A percentile compares a stretch with the other conserved stretches of the same genome.
phyloP scores from a whole-genome alignment of 2,113 vertebrate species.

The Pseudorasbora parva region DNA sequence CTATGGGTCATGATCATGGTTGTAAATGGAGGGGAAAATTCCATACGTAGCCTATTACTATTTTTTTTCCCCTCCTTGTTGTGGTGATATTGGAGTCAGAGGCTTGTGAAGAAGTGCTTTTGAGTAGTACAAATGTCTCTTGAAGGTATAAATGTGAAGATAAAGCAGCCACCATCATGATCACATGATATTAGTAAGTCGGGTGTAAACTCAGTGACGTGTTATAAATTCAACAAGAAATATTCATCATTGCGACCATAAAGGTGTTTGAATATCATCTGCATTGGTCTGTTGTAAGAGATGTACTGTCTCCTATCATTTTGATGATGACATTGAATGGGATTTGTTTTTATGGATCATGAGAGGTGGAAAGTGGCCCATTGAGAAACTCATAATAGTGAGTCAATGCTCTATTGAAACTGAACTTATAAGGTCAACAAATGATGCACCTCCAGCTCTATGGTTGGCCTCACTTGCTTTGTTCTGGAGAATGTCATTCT shows the following conservation, averaged over 20 bases:
- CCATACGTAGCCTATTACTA: neutral
- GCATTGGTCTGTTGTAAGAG: neutral
- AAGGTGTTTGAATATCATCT: neutral
- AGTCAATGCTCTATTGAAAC: neutral
- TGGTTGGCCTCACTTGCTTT: constrained; percentile 4
- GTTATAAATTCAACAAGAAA: neutral
- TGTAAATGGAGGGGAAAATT: neutral
- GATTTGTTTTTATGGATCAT: neutral
- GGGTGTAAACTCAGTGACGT: neutral
- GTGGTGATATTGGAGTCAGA: neutral
- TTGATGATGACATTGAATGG: neutral
- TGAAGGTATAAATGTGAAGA: neutral
- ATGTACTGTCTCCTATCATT: neutral
- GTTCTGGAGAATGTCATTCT: constrained; percentile 42
- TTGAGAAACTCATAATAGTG: neutral
- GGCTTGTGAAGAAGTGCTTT: neutral
- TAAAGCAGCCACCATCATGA: neutral
- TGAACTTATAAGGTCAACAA: constrained; percentile 19
- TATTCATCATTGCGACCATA: neutral
- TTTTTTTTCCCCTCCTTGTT: neutral
- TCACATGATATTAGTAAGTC: neutral
- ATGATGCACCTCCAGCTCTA: constrained; percentile 8
- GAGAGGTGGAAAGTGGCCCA: no score
- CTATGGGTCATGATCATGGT: neutral
- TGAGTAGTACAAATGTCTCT: neutral